phyloP scores from a whole-genome alignment of 2,113 vertebrate genomes.

The Ciconia boyciana region DNA sequence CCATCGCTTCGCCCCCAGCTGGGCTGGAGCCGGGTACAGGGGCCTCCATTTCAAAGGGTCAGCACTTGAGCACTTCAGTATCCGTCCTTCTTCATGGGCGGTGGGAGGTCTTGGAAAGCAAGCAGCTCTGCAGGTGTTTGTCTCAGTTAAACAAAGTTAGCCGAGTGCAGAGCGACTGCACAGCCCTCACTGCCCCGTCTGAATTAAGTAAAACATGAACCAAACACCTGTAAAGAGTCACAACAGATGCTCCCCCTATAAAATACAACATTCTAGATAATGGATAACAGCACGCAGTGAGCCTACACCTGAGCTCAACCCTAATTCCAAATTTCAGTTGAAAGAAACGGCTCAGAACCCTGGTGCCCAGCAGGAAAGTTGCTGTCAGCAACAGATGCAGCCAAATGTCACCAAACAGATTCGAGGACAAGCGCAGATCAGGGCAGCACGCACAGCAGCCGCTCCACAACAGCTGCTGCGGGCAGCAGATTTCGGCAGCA shows the following conservation, averaged over 20 bases:
- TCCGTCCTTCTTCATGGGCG: neutral
- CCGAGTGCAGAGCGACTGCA: neutral
- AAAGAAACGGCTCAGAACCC: rapidly evolving
- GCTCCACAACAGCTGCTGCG: neutral
- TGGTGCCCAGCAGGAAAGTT: neutral
- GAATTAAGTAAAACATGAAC: neutral
- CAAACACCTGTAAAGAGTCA: rapidly evolving
- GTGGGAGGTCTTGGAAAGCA: rapidly evolving
- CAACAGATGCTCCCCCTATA: neutral
- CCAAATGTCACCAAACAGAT: neutral
- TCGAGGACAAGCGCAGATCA: rapidly evolving
- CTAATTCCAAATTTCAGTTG: rapidly evolving
- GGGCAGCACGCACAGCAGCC: neutral
- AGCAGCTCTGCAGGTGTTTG: neutral
- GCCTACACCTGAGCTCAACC: neutral
- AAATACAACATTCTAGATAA: neutral
- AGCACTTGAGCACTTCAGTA: neutral
- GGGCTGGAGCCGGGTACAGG: neutral
- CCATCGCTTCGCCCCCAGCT: rapidly evolving
- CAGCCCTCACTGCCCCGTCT: neutral
- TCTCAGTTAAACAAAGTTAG: neutral
- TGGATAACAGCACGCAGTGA: rapidly evolving
- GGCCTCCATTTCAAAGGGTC: neutral
- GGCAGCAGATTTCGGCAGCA: neutral
- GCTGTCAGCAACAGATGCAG: rapidly evolving